phyloP scores from a whole-genome alignment of 2,113 vertebrate species.

The Meriones unguiculatus region DNA sequence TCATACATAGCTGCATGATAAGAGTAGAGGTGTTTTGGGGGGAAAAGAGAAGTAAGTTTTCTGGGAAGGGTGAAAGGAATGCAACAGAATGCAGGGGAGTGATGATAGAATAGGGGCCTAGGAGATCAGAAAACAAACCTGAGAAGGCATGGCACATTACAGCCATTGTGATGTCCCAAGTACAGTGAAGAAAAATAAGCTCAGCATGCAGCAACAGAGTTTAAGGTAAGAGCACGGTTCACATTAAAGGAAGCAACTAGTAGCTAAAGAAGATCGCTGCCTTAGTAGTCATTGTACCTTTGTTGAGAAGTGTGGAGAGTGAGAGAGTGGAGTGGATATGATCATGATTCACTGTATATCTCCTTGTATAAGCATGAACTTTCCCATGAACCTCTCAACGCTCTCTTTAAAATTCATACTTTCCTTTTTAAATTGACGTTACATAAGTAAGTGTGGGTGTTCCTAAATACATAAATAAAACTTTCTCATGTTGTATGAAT shows the following conservation, averaged over 20 bases:
- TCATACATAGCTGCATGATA: background rate
- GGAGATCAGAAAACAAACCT: background rate
- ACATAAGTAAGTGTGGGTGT: background rate
- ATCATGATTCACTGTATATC: background rate
- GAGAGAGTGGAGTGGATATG: background rate
- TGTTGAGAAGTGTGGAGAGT: background rate
- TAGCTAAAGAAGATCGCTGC: background rate
- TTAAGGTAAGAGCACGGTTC: background rate
- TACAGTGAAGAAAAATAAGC: rapidly evolving
- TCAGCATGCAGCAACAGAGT: too few species aligned
- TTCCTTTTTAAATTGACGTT: background rate
- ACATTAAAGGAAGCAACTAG: background rate
- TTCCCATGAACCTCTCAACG: background rate
- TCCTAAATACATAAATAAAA: background rate
- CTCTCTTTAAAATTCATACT: background rate
- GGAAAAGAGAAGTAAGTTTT: background rate
- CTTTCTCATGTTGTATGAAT: background rate
- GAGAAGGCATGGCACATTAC: rapidly evolving
- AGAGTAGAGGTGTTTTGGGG: background rate
- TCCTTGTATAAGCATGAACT: background rate
- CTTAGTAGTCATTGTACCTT: background rate
- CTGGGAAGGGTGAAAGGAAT: rapidly evolving
- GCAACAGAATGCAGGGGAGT: background rate
- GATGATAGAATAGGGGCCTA: background rate
- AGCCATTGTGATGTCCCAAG: background rate